Percentiles rank a stretch among this genome's conserved stretches.
phyloP scores from a whole-genome alignment of 2,888 invertebrate genomes.

The Dryobota labecula region DNA sequence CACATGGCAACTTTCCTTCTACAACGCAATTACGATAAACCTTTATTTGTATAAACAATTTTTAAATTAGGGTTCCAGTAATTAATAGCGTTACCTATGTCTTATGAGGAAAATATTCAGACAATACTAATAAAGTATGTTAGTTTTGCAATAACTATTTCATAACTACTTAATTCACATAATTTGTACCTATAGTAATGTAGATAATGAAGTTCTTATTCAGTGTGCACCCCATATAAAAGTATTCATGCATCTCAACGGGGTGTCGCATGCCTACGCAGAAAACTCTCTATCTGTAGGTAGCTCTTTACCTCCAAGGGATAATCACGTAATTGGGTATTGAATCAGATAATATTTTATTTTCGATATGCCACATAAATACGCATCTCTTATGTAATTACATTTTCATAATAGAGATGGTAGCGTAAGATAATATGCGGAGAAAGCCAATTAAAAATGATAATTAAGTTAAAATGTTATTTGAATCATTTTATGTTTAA shows the following conservation, averaged over 20 bases:
- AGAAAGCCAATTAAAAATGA: constrained; percentile 29
- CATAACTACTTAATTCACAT: neutral
- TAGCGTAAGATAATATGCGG: constrained; percentile 18
- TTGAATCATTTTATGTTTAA: constrained; percentile 28
- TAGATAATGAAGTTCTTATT: constrained; percentile 9
- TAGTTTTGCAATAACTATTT: neutral
- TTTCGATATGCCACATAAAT: constrained; percentile 26
- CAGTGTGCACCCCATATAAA: constrained; percentile 34
- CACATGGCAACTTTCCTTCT: neutral
- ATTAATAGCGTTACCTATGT: neutral
- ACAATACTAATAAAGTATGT: neutral
- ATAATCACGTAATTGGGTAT: constrained; percentile 52
- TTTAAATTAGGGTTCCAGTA: neutral
- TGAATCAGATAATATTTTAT: constrained; percentile 51
- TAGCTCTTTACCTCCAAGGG: neutral
- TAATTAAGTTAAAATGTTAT: constrained; percentile 24
- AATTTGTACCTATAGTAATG: neutral
- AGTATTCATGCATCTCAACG: constrained; percentile 47
- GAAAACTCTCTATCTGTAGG: neutral
- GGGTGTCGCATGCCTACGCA: constrained; percentile 32
- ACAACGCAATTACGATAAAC: neutral
- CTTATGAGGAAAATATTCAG: neutral
- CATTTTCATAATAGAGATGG: constrained; percentile 31
- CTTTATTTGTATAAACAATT: neutral
- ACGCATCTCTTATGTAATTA: constrained; percentile 39